A percentile compares a stretch with the other conserved stretches of the same genome.
phyloP scores from a whole-genome alignment of 2,113 vertebrate genomes.

The Platichthys stellatus region DNA sequence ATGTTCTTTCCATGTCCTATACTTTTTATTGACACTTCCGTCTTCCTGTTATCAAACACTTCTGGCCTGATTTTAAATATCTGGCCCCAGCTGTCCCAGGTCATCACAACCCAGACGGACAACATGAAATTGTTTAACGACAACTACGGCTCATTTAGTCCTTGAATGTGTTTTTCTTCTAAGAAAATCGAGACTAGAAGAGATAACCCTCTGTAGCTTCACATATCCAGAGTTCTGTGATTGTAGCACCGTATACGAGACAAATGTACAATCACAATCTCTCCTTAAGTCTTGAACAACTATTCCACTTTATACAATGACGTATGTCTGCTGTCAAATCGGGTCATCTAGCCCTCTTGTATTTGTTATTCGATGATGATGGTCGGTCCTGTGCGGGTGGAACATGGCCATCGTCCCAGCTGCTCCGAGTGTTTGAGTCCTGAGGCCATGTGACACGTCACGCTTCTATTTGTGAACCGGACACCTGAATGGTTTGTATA shows the following conservation, averaged over 20 bases:
- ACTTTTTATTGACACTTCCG: not conserved
- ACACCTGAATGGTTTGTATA: conserved; percentile 65
- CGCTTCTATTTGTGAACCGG: conserved; percentile 72
- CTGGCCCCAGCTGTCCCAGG: not conserved
- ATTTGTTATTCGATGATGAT: not conserved
- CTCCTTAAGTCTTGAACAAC: not conserved
- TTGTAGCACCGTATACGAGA: no score
- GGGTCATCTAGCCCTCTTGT: not conserved
- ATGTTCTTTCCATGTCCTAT: not conserved
- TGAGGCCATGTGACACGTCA: conserved; percentile 56
- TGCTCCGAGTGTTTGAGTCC: conserved; percentile 7
- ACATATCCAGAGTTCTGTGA: no score
- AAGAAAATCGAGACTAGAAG: not conserved
- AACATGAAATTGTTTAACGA: not conserved
- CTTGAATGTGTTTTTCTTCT: not conserved
- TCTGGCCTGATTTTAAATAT: not conserved
- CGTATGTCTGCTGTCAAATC: not conserved
- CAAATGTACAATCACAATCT: no score
- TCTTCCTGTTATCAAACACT: not conserved
- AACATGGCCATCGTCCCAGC: conserved; percentile 40
- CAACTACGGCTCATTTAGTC: not conserved
- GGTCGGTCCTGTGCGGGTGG: not conserved
- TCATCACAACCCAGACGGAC: conserved; percentile 19
- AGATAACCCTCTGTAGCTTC: not conserved
- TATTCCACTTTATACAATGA: not conserved